Conservation (phyloP, 2,797 vertebrate genomes). For the Avahi laniger region DNA sequence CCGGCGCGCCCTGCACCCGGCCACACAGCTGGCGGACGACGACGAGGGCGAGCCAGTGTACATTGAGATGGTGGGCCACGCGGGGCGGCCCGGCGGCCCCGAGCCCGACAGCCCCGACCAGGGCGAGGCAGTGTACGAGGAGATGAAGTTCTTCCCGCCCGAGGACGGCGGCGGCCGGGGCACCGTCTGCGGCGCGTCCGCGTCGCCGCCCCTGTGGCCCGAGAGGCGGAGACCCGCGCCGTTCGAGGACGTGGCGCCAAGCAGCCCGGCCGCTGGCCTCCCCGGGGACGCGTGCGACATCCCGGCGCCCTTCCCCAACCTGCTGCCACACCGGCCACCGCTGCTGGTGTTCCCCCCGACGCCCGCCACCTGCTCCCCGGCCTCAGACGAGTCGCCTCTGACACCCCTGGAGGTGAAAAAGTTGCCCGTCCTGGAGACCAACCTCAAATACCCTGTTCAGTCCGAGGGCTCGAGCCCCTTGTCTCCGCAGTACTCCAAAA, state of each 20-base stretch:
- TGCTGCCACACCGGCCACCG: conserved; percentile 95
- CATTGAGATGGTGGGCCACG: conserved; percentile 95
- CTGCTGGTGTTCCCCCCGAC: conserved; percentile 97
- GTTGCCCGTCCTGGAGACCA: conserved; percentile 95
- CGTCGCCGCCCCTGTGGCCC: conserved; percentile 82
- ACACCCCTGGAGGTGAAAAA: conserved; percentile 98
- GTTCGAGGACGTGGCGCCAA: conserved; percentile 68
- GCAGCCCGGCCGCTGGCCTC: conserved; percentile 63
- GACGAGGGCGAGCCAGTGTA: conserved; percentile 92
- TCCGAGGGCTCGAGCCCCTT: conserved; percentile 90
- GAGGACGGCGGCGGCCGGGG: conserved; percentile 83
- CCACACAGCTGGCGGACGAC: conserved; percentile 85
- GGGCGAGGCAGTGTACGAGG: conserved; percentile 96
- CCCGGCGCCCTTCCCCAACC: conserved; percentile 96
- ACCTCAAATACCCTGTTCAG: conserved; percentile 92
- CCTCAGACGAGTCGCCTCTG: conserved; percentile 96
- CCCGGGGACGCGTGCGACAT: conserved; percentile 91
- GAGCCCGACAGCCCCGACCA: conserved; percentile 83
- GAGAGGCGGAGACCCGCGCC: conserved; percentile 84
- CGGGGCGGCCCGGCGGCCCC: conserved; percentile 24
- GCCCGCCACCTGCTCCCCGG: conserved; percentile 94
- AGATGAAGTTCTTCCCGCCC: conserved; percentile 94
- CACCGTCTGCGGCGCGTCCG: conserved; percentile 82
- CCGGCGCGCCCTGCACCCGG: conserved; percentile 84
- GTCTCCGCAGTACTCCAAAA: conserved; percentile 92